Conservation (phyloP, 2,888 invertebrate species). For the Polia nebulosa region DNA sequence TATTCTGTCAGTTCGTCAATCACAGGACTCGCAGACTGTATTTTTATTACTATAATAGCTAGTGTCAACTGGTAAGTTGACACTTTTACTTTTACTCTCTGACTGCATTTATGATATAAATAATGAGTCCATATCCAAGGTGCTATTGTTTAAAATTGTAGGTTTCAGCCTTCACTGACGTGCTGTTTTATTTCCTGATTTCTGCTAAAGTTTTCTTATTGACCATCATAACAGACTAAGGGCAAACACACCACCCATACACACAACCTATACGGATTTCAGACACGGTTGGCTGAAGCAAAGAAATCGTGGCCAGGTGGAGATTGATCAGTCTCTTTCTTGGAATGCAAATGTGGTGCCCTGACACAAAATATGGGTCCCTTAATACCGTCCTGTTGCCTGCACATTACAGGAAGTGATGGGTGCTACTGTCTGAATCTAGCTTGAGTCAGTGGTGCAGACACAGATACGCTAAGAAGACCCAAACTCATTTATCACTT, state of each 20-base stretch:
- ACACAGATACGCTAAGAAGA: not conserved
- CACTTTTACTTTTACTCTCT: not conserved
- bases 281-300: not conserved
- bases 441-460: not conserved
- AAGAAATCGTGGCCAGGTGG: not conserved
- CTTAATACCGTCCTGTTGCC: not conserved
- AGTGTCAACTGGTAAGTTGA: not conserved
- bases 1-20: constrained; percentile 7
- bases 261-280: not conserved
- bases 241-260: not conserved
- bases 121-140: not conserved
- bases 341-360: not conserved
- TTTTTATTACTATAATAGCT: not conserved
- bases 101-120: not conserved
- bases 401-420: not conserved
- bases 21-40: not conserved
- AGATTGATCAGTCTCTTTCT: not conserved
- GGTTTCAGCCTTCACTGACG: not conserved
- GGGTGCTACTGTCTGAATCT: not conserved
- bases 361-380: not conserved
- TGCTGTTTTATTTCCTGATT: not conserved
- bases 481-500: too few species aligned
- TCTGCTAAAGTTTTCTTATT: not conserved
- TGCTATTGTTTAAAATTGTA: too few species aligned
- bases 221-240: not conserved